Base-by-base conservation (phyloP, 2,113 vertebrate species). In the Gymnobelideus leadbeateri region DNA sequence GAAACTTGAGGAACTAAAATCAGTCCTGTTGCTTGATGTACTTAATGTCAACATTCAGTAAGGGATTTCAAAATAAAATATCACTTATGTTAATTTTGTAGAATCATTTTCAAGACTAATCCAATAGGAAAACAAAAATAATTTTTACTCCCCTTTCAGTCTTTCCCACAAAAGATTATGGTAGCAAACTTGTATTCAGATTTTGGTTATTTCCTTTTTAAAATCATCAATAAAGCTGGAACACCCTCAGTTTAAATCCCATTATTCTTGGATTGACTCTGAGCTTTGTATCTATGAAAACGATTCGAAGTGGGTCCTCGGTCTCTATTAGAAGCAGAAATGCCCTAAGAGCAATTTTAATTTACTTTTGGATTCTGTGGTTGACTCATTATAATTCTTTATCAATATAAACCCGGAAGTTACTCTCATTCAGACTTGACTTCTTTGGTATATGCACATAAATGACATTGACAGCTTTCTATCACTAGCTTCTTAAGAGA, bases 381-480 rank as follows among this genome's bases (percentile, higher is more conserved):
- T 84, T 92, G 49, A 91, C 93, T 95, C 96, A 92, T 92, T 96
- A 95, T 61, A 96, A 51, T 0, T 3, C 77, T 11, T 97, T 92
- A 95, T 89, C 92, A 90, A 49, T 96, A 97, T 91, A 93, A 95
- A 91, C 89, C 90, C 93, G 96, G 28, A 95, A 31, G 37, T 94
- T 94, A 77, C 53, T 97, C 93, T 16, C 0, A 51, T 97, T 97
- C 91, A 97, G 96, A 96, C 96, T 68, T 95, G 93, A 84, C 91
- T 97, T 99, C 98, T 99, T 98, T 99, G 98, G 98, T 98, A 98
- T 96, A 96, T 51, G 98, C 97, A 97, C 97, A 95, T 92, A 98
- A 97, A 92, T 94, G 95, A 93, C 97, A 89, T 61, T 96, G 90
- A 96, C 77, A 96, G 77, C 92, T 96, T 96, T 92, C 95, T 53